phyloP scores from a whole-genome alignment of 2,113 vertebrate genomes.

The Hippocampus mohnikei region DNA sequence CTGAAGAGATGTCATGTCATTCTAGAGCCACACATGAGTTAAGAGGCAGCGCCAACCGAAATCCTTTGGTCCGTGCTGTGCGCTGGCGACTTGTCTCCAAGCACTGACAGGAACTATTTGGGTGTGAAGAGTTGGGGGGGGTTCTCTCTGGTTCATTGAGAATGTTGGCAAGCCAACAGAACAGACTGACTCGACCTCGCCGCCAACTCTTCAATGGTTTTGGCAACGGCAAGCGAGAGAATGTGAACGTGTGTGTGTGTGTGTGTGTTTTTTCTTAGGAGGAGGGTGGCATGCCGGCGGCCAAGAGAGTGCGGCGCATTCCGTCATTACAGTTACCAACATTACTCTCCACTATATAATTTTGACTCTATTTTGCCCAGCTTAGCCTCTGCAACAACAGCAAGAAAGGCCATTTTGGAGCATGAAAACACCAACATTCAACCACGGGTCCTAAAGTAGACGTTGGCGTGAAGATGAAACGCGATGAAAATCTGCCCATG shows the following conservation, averaged over 20 bases:
- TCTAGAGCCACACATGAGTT: background rate
- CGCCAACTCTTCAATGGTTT: conserved; percentile 15
- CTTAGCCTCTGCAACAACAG: conserved; percentile 11
- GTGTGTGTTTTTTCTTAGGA: conserved; percentile 18
- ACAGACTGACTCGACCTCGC: conserved; percentile 25
- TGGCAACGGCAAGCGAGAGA: conserved; percentile 9
- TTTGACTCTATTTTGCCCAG: conserved; percentile 13
- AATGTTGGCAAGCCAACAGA: conserved; percentile 34
- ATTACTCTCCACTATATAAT: conserved; percentile 12
- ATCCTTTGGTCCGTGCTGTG: background rate
- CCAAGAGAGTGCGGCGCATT: conserved; percentile 23
- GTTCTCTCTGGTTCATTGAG: conserved; percentile 40
- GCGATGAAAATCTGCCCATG: background rate
- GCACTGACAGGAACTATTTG: conserved; percentile 47
- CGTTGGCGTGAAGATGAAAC: background rate
- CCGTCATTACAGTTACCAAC: conserved; percentile 15
- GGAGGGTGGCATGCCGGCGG: background rate
- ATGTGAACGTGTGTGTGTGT: conserved; percentile 1
- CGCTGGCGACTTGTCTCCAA: background rate
- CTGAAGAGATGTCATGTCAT: no score
- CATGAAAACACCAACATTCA: background rate
- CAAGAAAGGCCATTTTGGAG: background rate
- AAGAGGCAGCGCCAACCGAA: background rate
- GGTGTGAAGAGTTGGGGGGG: conserved; percentile 36
- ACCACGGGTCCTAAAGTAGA: background rate